phyloP scores from a whole-genome alignment of 2,888 invertebrate species.

The Scotopteryx bipunctaria region DNA sequence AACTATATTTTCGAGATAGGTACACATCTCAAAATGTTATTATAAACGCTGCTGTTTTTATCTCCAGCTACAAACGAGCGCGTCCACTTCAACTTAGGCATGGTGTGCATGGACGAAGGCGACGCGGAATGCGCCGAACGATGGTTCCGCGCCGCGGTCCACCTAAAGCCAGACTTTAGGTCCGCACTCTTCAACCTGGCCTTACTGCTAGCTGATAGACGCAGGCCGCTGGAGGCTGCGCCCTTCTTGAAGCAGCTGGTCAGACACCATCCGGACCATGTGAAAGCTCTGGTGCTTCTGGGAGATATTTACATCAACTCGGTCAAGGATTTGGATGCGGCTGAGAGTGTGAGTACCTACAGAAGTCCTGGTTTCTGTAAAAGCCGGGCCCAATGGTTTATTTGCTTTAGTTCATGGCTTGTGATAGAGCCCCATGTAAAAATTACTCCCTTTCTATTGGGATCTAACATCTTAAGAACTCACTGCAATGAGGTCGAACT shows the following conservation, averaged over 20 bases:
- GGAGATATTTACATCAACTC: constrained; percentile 98
- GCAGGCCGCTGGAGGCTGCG: constrained; percentile 94
- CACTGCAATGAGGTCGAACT: too few species aligned
- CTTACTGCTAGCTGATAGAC: constrained; percentile 93
- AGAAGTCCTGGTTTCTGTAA: not conserved
- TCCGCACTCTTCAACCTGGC: constrained; percentile 98
- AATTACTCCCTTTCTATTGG: too few species aligned
- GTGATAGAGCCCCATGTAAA: too few species aligned
- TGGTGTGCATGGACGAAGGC: constrained; percentile 98
- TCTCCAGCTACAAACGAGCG: constrained; percentile 90
- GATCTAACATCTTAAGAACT: too few species aligned
- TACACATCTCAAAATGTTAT: too few species aligned
- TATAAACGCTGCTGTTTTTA: too few species aligned
- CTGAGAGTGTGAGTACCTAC: constrained; percentile 90
- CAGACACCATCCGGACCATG: constrained; percentile 95
- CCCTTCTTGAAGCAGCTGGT: constrained; percentile 96
- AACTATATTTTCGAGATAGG: too few species aligned
- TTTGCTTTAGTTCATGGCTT: too few species aligned
- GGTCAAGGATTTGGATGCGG: constrained; percentile 96
- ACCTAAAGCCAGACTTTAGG: constrained; percentile 93
- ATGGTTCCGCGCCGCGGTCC: constrained; percentile 95
- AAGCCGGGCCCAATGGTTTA: too few species aligned
- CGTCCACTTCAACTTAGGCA: constrained; percentile 97
- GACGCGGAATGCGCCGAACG: constrained; percentile 94
- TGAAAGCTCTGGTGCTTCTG: constrained; percentile 95